phyloP scores from a whole-genome alignment of 2,888 invertebrate species.

The Drosophila histrio region DNA sequence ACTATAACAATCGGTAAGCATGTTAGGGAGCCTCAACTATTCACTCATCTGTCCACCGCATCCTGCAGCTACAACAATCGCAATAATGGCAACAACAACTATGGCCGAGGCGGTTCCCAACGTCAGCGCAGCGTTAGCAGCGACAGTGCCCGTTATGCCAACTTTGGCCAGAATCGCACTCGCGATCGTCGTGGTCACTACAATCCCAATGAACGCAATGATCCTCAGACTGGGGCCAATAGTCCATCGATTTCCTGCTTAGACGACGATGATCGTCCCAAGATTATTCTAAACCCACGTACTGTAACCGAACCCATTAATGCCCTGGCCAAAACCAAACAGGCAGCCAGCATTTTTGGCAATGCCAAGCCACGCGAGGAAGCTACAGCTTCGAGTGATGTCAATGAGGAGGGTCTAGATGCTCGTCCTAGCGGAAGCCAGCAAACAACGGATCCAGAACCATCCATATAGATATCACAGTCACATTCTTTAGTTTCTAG shows the following conservation, averaged over 20 bases:
- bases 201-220: constrained; percentile 52
- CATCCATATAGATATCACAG: not conserved
- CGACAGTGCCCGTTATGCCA: constrained; percentile 75
- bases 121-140: constrained; percentile 66
- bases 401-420: constrained; percentile 1
- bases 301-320: constrained; percentile 94
- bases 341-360: constrained; percentile 95
- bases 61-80: constrained; percentile 12
- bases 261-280: constrained; percentile 89
- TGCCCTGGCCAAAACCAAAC: constrained; percentile 92
- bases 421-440: constrained; percentile 18
- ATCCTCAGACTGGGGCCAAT: not conserved
- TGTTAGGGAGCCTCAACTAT: not conserved
- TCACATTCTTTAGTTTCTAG: constrained; percentile 4
- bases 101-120: constrained; percentile 26
- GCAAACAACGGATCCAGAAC: not conserved
- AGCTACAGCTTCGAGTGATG: not conserved
- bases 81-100: constrained; percentile 49
- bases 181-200: constrained; percentile 72
- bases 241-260: constrained; percentile 6
- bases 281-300: constrained; percentile 92
- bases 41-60: not conserved
- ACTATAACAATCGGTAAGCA: constrained; percentile 46
- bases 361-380: constrained; percentile 94
- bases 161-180: constrained; percentile 77